These are phyloP conservation scores for Apodemus sylvaticus DNA, from an alignment of 2,113 vertebrate genomes.

Conservation along the genomic window DNA sequence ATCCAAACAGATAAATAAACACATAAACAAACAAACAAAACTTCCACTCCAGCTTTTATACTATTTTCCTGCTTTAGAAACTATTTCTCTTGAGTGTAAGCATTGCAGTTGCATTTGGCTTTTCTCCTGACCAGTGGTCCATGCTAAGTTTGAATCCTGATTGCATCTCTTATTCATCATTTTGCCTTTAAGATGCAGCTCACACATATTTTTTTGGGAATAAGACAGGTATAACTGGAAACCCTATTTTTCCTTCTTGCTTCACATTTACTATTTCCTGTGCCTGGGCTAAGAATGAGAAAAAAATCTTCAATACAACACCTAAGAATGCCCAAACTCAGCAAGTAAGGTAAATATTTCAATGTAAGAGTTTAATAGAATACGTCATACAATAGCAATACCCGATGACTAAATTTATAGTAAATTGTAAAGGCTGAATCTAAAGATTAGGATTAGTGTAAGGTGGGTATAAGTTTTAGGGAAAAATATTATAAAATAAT, in stretches of 20 bases:
- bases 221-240: not conserved
- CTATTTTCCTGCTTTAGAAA: not conserved
- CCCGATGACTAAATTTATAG: not conserved
- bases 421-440: not conserved
- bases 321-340: not conserved
- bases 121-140: not conserved
- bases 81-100: not conserved
- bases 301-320: not conserved
- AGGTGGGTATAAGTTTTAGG: not conserved
- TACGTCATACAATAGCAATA: not conserved
- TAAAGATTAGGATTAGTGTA: not conserved
- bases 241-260: accelerated
- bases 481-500: not conserved
- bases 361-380: not conserved
- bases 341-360: not conserved
- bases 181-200: not conserved
- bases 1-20: not conserved
- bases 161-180: not conserved
- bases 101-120: not conserved
- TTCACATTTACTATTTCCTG: not conserved
- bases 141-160: not conserved
- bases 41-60: not conserved
- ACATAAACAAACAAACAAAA: not conserved
- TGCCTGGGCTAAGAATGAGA: too few relatives aligned
- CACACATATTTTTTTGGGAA: not conserved